Base-by-base conservation (phyloP, 1,140 invertebrate species). In the Trichomalopsis sarcophagae region DNA sequence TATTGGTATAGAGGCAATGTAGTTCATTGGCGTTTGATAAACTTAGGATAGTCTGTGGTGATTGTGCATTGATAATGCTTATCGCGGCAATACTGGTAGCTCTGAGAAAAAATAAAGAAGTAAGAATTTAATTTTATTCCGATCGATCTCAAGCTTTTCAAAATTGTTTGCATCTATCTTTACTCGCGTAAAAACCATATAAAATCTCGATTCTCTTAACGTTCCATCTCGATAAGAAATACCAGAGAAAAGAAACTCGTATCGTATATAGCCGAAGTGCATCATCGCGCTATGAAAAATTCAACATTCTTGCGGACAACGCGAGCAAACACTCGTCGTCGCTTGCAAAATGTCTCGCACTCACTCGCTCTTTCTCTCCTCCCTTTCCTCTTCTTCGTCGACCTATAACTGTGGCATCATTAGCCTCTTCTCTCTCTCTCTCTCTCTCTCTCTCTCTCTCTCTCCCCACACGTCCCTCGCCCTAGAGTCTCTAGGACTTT, bases 401-500 rank as follows among this genome's bases (percentile, higher is more conserved):
- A 80, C 76, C 47, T 74, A 62, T 62, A 66, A 40, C 27, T 84
- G 76, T 74, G 62, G 36, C 50, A 80, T 17, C 13, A 17, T 62
- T 84, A 84, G 4, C n/a, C 55, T 77, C 73, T 68, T 68, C 27
- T 27, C 27, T 27, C 27, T 27, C 27, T 27, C 27, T 27, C 27
- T 27, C 27, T 27, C 27, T 27, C 27, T 27, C 27, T 27, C 27
- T 27, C 27, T 27, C 27, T 27, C 27, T 27, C 4, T 36, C 10
- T 21, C 21, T 44, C 17, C 82, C 9, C 47, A 30, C 33, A 23
- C 84, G 9, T 21, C 30, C 71, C 76, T 23, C 66, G 11, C 7
- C 44, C 87, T 44, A 87, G 84, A 85, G 85, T 83, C 88, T 88
- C 77, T 90, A 91, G 87, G 86, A 89, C 88, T 89, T 66, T 86